Conservation (phyloP, 2,113 vertebrate genomes). For the Morone chrysops region DNA sequence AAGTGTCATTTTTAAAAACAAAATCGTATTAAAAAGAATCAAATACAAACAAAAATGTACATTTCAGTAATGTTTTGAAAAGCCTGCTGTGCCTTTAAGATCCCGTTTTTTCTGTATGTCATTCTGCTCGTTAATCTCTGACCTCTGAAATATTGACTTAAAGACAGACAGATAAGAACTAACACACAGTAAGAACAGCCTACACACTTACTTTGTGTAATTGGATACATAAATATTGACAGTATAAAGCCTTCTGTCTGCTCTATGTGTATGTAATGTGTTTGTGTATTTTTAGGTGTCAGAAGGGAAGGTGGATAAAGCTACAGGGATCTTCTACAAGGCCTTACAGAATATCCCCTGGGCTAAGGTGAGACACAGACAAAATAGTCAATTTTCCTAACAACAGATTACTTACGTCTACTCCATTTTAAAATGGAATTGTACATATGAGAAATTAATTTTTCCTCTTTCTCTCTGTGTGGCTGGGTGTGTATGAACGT, state of each 20-base stretch:
- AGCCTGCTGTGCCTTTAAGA: neutral
- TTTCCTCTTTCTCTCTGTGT: neutral
- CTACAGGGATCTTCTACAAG: slow-evolving; percentile 93
- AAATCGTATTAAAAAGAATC: neutral
- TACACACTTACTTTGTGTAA: neutral
- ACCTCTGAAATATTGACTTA: slow-evolving; percentile 26
- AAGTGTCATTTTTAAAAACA: neutral
- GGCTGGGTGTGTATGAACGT: slow-evolving; percentile 22
- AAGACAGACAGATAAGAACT: neutral
- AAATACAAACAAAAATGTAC: neutral
- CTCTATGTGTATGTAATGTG: slow-evolving; percentile 5
- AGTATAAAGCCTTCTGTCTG: slow-evolving; percentile 5
- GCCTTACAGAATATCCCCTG: slow-evolving; percentile 95
- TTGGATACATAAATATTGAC: slow-evolving; percentile 37
- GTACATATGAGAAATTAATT: neutral
- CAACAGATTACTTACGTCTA: neutral
- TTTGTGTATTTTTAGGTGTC: slow-evolving; percentile 83
- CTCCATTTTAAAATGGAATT: neutral
- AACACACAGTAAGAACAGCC: neutral
- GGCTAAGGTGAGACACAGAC: slow-evolving; percentile 89
- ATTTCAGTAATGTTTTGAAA: neutral
- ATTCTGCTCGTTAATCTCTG: slow-evolving; percentile 1
- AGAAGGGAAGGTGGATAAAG: slow-evolving; percentile 88
- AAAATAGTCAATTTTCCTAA: neutral
- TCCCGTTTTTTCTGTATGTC: neutral